Percentiles rank a stretch among this genome's conserved stretches.
Evolutionary conservation across 2,888 invertebrate genomes (phyloP).

Genomic region (Artemia sinica): DNA sequence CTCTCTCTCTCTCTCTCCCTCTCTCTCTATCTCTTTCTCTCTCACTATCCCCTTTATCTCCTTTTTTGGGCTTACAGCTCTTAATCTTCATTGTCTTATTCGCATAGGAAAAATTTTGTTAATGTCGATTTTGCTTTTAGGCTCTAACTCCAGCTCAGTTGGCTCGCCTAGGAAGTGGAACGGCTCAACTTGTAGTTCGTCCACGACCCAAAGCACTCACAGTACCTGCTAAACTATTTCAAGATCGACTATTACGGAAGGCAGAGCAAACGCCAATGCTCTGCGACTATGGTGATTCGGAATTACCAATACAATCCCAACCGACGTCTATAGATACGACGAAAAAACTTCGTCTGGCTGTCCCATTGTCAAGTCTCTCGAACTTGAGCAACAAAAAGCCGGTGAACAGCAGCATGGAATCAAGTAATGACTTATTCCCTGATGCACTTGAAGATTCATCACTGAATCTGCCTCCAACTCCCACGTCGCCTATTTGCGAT

Average conservation of each 20-base stretch:
- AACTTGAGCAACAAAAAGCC: neutral
- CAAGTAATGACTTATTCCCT: neutral
- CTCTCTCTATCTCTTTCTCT: too few species aligned
- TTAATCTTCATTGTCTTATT: too few species aligned
- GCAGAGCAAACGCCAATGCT: slow-evolving; percentile 12
- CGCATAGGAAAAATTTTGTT: too few species aligned
- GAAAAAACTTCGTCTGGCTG: slow-evolving; percentile 9
- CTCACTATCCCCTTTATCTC: too few species aligned
- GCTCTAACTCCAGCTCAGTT: slow-evolving; percentile 10
- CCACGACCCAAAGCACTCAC: slow-evolving; percentile 8
- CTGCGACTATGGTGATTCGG: slow-evolving; percentile 3
- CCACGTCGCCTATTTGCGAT: neutral
- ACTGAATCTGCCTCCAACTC: neutral
- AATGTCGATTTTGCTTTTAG: neutral
- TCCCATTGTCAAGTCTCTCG: neutral
- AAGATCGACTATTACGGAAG: slow-evolving; percentile 3
- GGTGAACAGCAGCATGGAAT: neutral
- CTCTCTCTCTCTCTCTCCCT: too few species aligned
- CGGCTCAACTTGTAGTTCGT: neutral
- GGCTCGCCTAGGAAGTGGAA: slow-evolving; percentile 1
- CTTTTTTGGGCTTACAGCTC: too few species aligned
- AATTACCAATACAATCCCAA: neutral
- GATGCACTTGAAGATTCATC: neutral
- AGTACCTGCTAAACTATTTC: neutral
- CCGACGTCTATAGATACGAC: neutral